Evolutionary conservation across 2,888 invertebrate genomes (phyloP).

Genomic region (Platycnemis pennipes): DNA sequence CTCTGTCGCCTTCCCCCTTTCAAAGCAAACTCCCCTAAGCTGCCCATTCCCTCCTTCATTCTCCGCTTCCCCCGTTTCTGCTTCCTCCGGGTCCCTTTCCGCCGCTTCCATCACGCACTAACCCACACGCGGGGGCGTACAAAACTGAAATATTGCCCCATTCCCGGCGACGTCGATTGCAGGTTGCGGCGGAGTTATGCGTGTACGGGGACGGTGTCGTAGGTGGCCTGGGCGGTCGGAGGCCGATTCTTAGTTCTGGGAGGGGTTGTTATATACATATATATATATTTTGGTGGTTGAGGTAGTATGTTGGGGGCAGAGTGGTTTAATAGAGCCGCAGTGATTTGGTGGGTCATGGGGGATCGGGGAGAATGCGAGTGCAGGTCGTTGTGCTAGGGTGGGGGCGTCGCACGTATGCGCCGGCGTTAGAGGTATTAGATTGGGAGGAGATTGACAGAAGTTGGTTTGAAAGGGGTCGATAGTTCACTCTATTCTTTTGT

Average conservation of each 20-base stretch:
- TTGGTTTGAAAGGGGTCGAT: too few species aligned
- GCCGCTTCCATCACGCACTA: background rate
- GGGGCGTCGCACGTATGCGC: background rate
- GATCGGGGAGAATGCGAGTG: background rate
- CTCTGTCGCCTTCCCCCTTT: background rate
- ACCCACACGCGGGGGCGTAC: background rate
- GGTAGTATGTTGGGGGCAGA: background rate
- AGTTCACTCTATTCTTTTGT: too few species aligned
- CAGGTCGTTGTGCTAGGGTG: background rate
- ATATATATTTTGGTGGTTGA: too few species aligned
- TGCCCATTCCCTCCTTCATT: background rate
- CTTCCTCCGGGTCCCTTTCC: background rate
- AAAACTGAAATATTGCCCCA: slow-evolving; percentile 7
- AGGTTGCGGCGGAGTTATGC: background rate
- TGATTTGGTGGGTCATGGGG: background rate
- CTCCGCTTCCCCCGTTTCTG: background rate
- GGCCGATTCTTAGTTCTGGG: background rate
- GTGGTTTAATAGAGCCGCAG: slow-evolving; percentile 14
- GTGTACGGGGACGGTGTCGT: background rate
- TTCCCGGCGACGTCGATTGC: background rate
- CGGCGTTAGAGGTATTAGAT: background rate
- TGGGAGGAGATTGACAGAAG: background rate
- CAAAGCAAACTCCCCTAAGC: too few species aligned
- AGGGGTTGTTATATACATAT: background rate
- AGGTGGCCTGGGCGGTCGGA: background rate